These are phyloP conservation scores for Lamellibrachia columna DNA, from an alignment of 2,888 invertebrate species.

Conservation along the genomic window DNA sequence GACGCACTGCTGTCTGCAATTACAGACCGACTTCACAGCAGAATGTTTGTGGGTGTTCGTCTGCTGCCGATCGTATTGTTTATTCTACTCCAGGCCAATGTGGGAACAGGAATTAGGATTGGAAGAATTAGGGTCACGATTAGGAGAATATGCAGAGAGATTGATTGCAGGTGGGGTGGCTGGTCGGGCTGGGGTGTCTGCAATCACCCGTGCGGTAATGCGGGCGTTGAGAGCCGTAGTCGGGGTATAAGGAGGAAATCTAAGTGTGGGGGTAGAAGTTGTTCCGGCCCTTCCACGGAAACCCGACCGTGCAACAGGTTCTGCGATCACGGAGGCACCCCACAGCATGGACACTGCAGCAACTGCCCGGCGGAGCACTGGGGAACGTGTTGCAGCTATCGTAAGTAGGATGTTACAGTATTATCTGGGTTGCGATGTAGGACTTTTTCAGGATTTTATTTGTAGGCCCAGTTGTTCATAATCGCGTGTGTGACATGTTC, in stretches of 20 bases:
- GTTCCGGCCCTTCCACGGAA: neutral
- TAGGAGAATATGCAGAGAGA: neutral
- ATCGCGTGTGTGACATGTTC: no score
- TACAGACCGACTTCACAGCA: neutral
- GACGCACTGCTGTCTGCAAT: neutral
- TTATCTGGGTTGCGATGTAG: no score
- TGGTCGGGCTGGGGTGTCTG: neutral
- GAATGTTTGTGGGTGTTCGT: neutral
- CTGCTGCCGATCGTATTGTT: neutral
- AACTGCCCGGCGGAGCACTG: neutral
- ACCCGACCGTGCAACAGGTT: neutral
- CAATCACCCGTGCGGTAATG: neutral
- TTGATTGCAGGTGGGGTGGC: neutral
- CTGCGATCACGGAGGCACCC: neutral
- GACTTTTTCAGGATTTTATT: no score
- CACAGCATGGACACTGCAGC: neutral
- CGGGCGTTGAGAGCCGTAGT: neutral
- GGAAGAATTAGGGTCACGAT: neutral
- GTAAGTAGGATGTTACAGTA: neutral
- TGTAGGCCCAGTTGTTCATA: no score
- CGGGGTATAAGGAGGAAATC: neutral
- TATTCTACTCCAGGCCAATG: neutral
- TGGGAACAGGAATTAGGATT: neutral
- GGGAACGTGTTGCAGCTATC: neutral
- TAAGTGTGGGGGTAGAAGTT: neutral